Conservation (phyloP, 2,797 vertebrate species). For the Taeniopygia guttata region DNA sequence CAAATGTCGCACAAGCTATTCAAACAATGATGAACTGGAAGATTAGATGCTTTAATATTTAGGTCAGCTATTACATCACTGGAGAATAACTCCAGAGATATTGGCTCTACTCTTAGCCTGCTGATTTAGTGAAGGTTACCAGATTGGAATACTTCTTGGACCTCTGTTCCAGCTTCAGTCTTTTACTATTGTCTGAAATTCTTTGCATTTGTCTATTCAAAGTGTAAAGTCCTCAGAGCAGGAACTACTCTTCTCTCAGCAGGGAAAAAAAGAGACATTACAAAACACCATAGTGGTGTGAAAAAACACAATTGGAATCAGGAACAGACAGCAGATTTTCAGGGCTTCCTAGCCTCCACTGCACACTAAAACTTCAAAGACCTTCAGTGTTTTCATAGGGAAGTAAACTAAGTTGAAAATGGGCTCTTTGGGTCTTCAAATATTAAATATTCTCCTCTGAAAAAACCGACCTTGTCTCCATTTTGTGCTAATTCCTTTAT, state of each 20-base stretch:
- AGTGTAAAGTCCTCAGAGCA: neutral
- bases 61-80: neutral
- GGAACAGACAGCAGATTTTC: neutral
- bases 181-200: neutral
- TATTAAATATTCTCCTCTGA: neutral
- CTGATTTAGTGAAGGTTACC: neutral
- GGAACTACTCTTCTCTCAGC: neutral
- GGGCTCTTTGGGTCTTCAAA: neutral
- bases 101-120: neutral
- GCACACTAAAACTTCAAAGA: neutral
- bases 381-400: fast-evolving
- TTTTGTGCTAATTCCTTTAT: neutral
- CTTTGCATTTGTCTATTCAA: neutral
- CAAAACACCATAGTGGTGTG: neutral
- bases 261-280: neutral
- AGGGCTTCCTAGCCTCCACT: neutral
- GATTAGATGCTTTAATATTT: neutral
- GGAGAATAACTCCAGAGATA: neutral
- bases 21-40: neutral
- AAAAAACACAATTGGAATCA: neutral
- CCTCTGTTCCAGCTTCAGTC: neutral
- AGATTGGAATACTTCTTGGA: neutral
- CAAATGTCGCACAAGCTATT: neutral
- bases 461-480: neutral
- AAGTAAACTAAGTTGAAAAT: neutral